phyloP scores from a whole-genome alignment of 1,140 invertebrate species.

The Lordiphosa collinella region DNA sequence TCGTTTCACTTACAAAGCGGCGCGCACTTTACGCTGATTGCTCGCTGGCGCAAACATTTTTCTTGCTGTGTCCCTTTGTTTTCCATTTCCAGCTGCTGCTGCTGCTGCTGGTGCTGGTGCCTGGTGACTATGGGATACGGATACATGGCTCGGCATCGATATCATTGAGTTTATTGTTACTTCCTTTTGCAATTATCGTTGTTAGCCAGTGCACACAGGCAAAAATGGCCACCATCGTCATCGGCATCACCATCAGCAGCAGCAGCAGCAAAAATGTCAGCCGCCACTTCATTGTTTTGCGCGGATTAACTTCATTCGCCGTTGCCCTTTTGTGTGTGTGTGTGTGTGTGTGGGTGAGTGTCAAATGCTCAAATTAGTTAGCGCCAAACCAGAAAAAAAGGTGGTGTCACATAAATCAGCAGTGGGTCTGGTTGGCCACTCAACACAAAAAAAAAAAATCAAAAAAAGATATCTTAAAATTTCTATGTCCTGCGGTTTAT shows the following conservation, averaged over 20 bases:
- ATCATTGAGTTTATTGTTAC: conserved; percentile 76
- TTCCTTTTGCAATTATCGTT: conserved; percentile 75
- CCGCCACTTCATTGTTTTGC: conserved; percentile 2
- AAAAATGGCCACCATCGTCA: conserved; percentile 10
- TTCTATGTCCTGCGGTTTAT: too few relatives aligned
- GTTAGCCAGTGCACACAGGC: conserved; percentile 53
- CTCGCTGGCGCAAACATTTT: conserved; percentile 66
- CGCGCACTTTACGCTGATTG: conserved; percentile 75
- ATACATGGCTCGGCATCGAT: conserved; percentile 53
- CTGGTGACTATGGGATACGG: neutral
- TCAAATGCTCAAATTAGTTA: conserved; percentile 32
- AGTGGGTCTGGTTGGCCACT: too few relatives aligned
- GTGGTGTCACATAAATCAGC: too few relatives aligned
- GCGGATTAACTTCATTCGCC: conserved; percentile 20
- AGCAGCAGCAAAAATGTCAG: neutral
- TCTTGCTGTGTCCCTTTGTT: conserved; percentile 35
- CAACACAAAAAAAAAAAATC: too few relatives aligned
- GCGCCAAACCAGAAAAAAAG: too few relatives aligned
- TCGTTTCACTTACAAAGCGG: conserved; percentile 75
- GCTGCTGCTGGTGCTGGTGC: neutral
- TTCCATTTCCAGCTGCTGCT: conserved; percentile 8
- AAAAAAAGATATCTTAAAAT: too few relatives aligned
- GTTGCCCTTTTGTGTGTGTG: conserved; percentile 2
- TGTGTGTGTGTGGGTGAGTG: neutral
- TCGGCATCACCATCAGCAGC: conserved; percentile 1